Conservation (phyloP, 1,140 invertebrate species). For the Amyelois transitella region DNA sequence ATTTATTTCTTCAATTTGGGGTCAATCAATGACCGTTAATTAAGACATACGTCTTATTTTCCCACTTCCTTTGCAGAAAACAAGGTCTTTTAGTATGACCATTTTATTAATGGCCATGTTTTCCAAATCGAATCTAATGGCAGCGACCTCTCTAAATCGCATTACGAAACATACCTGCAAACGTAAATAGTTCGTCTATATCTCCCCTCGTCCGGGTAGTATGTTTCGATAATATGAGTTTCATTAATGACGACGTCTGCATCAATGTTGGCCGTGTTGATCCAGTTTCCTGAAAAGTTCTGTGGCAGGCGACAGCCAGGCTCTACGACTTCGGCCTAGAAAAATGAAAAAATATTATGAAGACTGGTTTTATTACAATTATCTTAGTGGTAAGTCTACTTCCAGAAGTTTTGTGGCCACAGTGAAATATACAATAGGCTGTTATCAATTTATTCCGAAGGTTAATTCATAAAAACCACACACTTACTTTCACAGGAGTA, state of each 20-base stretch:
- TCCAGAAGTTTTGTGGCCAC: too few relatives aligned
- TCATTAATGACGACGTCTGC: constrained; percentile 95
- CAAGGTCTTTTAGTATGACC: too few relatives aligned
- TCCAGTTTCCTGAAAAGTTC: constrained; percentile 96
- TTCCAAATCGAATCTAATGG: too few relatives aligned
- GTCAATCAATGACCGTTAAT: too few relatives aligned
- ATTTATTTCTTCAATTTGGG: too few relatives aligned
- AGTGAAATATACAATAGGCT: too few relatives aligned
- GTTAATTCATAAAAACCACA: constrained; percentile 1
- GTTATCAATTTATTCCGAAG: too few relatives aligned
- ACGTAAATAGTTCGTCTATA: constrained; percentile 94
- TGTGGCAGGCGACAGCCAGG: constrained; percentile 93
- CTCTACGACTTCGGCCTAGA: constrained; percentile 88
- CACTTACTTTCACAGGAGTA: constrained; percentile 81
- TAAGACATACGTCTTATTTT: too few relatives aligned
- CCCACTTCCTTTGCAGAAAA: too few relatives aligned
- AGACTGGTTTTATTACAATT: constrained; percentile 5
- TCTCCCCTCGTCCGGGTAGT: constrained; percentile 92
- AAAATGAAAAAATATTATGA: constrained; percentile 22
- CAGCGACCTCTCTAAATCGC: too few relatives aligned
- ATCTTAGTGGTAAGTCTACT: too few relatives aligned
- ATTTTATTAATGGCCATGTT: too few relatives aligned
- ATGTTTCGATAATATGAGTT: constrained; percentile 96
- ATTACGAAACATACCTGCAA: constrained; percentile 82
- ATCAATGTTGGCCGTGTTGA: constrained; percentile 97